A percentile compares a stretch with the other conserved stretches of the same genome.
Evolutionary conservation across 1,140 invertebrate genomes (phyloP).

Genomic region (Drosophila pallidifrons): DNA sequence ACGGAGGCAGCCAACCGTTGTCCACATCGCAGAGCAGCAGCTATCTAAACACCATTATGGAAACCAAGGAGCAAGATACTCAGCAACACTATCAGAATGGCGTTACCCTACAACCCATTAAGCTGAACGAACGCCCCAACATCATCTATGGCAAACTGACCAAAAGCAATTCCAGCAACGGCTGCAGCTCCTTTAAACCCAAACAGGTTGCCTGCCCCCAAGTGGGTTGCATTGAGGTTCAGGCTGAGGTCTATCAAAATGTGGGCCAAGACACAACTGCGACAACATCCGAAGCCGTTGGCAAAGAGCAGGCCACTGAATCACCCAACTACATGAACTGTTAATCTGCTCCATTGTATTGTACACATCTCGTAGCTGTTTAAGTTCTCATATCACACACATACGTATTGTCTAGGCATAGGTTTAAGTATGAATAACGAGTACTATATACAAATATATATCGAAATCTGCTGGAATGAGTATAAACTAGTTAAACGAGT

Average conservation of each 20-base stretch:
- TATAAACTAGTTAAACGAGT: conserved; percentile 74
- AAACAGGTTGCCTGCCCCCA: conserved; percentile 71
- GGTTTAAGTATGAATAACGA: conserved; percentile 16
- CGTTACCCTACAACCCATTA: conserved; percentile 82
- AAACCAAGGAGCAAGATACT: conserved; percentile 75
- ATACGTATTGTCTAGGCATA: conserved; percentile 38
- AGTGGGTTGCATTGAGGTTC: conserved; percentile 70
- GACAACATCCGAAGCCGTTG: conserved; percentile 7
- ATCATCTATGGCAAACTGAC: conserved; percentile 81
- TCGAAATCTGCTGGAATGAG: conserved; percentile 69
- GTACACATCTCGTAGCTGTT: conserved; percentile 26
- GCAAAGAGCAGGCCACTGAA: conserved; percentile 28
- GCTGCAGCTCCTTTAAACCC: conserved; percentile 82
- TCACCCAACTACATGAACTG: conserved; percentile 84
- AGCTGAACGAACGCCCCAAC: conserved; percentile 78
- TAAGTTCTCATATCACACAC: conserved; percentile 26
- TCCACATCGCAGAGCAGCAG: conserved; percentile 69
- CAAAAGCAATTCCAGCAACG: conserved; percentile 58
- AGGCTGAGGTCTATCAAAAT: conserved; percentile 83
- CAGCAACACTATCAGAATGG: conserved; percentile 75
- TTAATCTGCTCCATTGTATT: conserved; percentile 34
- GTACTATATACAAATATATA: conserved; percentile 17
- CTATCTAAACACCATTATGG: conserved; percentile 79
- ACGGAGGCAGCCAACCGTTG: conserved; percentile 44
- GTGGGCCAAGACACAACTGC: conserved; percentile 50